phyloP scores from a whole-genome alignment of 2,888 invertebrate species.

The Piscicola geometra region DNA sequence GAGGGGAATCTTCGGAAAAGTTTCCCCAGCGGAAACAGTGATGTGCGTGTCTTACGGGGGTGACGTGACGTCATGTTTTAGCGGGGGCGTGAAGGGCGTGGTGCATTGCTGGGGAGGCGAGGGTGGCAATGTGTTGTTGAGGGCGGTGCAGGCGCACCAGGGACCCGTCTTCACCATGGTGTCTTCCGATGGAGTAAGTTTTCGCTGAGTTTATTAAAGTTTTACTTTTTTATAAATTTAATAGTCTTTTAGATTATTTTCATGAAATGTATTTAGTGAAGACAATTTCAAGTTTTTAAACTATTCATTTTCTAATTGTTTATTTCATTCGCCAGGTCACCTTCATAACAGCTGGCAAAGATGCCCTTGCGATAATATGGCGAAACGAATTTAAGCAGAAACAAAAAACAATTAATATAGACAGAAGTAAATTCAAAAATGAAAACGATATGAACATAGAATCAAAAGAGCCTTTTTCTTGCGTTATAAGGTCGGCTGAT shows the following conservation, averaged over 20 bases:
- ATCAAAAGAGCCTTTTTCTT: constrained; percentile 51
- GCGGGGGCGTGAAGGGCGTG: constrained; percentile 55
- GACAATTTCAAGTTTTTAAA: background rate
- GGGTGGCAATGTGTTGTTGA: constrained; percentile 49
- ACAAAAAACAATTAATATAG: constrained; percentile 54
- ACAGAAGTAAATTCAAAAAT: constrained; percentile 31
- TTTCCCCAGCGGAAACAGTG: constrained; percentile 56
- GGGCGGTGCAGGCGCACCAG: constrained; percentile 55
- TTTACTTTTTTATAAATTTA: no score
- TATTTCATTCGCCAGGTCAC: background rate
- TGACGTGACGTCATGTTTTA: constrained; percentile 51
- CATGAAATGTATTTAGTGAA: background rate
- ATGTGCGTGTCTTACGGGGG: constrained; percentile 55
- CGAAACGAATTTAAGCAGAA: constrained; percentile 55
- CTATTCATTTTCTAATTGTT: no score
- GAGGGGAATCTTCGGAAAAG: constrained; percentile 55
- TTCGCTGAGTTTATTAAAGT: no score
- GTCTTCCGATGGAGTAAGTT: constrained; percentile 53
- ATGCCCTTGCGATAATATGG: constrained; percentile 56
- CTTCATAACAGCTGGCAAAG: constrained; percentile 58
- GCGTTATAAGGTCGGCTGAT: constrained; percentile 50
- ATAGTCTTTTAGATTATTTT: no score
- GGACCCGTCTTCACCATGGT: constrained; percentile 57
- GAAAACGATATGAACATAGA: constrained; percentile 49
- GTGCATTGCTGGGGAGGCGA: constrained; percentile 55